These are phyloP conservation scores for Empidonax traillii DNA, from an alignment of 2,113 vertebrate genomes.

Conservation along the genomic window DNA sequence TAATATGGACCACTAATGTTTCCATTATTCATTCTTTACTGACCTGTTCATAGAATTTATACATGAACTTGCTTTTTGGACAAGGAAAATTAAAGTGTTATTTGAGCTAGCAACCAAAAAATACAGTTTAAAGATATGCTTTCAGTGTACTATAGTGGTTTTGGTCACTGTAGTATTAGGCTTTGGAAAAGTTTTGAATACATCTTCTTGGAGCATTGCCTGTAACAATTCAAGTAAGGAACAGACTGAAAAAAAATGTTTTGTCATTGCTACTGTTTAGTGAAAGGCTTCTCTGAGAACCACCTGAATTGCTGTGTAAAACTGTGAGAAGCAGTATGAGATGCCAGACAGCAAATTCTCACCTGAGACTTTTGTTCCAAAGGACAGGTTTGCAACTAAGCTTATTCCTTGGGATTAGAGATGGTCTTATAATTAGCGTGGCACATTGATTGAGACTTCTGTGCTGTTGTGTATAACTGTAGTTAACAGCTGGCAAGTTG, in stretches of 20 bases:
- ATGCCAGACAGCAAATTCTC: not conserved
- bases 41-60: not conserved
- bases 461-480: not conserved
- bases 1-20: not conserved
- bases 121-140: not conserved
- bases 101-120: not conserved
- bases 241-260: not conserved
- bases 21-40: not conserved
- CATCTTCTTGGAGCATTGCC: not conserved
- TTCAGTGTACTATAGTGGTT: not conserved
- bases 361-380: not conserved
- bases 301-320: not conserved
- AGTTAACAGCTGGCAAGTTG: not conserved
- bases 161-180: not conserved
- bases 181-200: not conserved
- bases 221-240: not conserved
- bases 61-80: not conserved
- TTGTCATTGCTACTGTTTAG: not conserved
- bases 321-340: not conserved
- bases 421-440: not conserved
- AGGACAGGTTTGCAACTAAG: not conserved
- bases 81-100: not conserved
- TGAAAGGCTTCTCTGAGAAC: not conserved
- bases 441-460: not conserved
- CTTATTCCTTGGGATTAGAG: constrained; percentile 4